These are phyloP conservation scores for Scaptomyza hsui DNA, from an alignment of 1,140 invertebrate species.

Conservation along the genomic window DNA sequence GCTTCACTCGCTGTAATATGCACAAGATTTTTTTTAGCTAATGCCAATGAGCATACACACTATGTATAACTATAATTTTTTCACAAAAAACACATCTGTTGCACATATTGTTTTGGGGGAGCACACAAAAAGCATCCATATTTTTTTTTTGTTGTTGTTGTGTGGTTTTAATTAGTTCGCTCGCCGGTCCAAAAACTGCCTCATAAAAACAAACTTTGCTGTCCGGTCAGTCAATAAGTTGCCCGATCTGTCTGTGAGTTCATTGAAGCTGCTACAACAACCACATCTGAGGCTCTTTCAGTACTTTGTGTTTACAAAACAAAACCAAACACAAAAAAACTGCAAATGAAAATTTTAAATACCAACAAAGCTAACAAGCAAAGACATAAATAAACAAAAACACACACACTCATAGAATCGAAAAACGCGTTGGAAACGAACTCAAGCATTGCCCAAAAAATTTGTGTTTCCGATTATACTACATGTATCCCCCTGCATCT, in stretches of 20 bases:
- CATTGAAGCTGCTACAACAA: constrained; percentile 26
- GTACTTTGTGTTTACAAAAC: constrained; percentile 61
- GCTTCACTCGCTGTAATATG: constrained; percentile 68
- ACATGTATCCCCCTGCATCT: constrained; percentile 2
- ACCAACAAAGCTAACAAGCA: constrained; percentile 42
- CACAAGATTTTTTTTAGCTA: constrained; percentile 24
- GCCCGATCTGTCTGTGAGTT: constrained; percentile 43
- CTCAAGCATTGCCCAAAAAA: constrained; percentile 52
- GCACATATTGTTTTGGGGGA: constrained; percentile 55
- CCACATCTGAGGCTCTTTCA: constrained; percentile 5
- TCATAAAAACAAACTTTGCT: constrained; percentile 71
- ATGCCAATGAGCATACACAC: constrained; percentile 28
- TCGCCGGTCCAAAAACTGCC: constrained; percentile 40
- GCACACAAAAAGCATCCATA: constrained; percentile 16
- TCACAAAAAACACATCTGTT: constrained; percentile 58
- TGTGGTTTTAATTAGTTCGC: constrained; percentile 71
- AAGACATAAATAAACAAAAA: constrained; percentile 68
- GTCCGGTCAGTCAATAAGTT: constrained; percentile 55
- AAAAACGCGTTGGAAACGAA: constrained; percentile 57
- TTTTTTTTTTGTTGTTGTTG: constrained; percentile 27
- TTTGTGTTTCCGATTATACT: constrained; percentile 38
- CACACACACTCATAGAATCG: not conserved
- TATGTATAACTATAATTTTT: constrained; percentile 12
- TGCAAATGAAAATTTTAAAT: constrained; percentile 78
- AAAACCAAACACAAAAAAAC: constrained; percentile 48